Base-by-base conservation (phyloP, 53 echinoderm and acorn worm genomes). In the Holothuria scabra region DNA sequence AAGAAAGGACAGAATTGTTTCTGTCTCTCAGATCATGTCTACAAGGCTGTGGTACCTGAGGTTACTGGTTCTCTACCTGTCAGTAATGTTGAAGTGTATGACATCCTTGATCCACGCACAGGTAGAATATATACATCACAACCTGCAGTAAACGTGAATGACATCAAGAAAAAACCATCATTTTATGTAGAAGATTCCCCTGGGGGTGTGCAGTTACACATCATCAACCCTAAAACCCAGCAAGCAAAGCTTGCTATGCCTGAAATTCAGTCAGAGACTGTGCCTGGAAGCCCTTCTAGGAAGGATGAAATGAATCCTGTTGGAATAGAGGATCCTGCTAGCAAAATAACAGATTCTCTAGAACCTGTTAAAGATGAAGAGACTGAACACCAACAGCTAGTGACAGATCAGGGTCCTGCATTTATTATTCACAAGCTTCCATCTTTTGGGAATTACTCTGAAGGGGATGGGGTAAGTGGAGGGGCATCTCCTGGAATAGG, bases 361-460 rank as follows among this genome's bases (percentile, higher is more conserved):
- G 37, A 56, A 26, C 28, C 64, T 3, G 52, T 1, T 23, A 20
- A 38, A 6, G 72, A 72, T 72, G 69, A 22, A 21, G 23, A 41
- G 34, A 4, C n/a, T 19, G 31, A 69, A 32, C n/a, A 60, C 11
- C 48, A 85, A 59, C 93, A 93, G 65, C 74, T 93, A 37, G 63
- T 93, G 0, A 92, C 90, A 60, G 85, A 93, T 61, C 66, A 76
- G 56, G 94, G 94, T 61, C 89, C 91, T 67, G 91, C 89, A 44
- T 94, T 87, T 76, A 83, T 94, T 30, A 56, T 94, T 23, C 87
- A 74, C 8, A 76, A 91, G 38, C 21, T 59, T n/a, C 14, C 81
- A 14, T 34, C 8, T 8, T 23, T 56, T 58, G 81, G 75, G 46
- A 85, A 87, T 23, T 72, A 65, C 56, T 74, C 81, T 7, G 37